These are phyloP conservation scores for Plutomurus gul DNA, from an alignment of 1,140 invertebrate genomes.

Conservation along the genomic window DNA sequence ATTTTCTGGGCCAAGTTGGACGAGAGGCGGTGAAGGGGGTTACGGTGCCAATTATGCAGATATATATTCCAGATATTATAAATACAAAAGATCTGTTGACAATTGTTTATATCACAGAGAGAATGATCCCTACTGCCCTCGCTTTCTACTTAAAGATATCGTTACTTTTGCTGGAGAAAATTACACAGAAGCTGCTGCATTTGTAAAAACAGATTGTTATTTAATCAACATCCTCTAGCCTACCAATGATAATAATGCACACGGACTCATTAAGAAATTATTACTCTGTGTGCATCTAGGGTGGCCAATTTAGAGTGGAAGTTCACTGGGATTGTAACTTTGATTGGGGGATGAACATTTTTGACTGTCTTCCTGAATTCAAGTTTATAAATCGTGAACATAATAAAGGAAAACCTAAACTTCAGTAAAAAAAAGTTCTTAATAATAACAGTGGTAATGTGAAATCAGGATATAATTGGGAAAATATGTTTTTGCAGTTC, in stretches of 20 bases:
- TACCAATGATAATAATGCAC: neutral
- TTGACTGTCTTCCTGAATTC: neutral
- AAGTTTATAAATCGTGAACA: neutral
- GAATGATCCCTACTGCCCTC: neutral
- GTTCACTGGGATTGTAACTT: neutral
- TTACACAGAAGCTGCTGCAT: neutral
- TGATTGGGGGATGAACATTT: neutral
- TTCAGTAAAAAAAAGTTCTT: neutral
- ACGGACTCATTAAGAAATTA: too few species aligned
- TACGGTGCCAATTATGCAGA: neutral
- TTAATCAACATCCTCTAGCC: neutral
- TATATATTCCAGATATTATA: neutral
- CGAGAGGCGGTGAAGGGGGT: neutral
- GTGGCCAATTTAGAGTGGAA: neutral
- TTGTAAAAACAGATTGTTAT: neutral
- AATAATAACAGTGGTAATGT: too few species aligned
- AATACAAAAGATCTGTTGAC: neutral
- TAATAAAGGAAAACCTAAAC: neutral
- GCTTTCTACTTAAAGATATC: neutral
- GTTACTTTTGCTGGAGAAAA: neutral
- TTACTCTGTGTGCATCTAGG: too few species aligned
- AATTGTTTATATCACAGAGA: neutral
- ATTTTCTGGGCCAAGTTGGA: neutral
- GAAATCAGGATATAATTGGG: too few species aligned
- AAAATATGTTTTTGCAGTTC: too few species aligned